phyloP scores from a whole-genome alignment of 2,888 invertebrate species.

The Polia nebulosa region DNA sequence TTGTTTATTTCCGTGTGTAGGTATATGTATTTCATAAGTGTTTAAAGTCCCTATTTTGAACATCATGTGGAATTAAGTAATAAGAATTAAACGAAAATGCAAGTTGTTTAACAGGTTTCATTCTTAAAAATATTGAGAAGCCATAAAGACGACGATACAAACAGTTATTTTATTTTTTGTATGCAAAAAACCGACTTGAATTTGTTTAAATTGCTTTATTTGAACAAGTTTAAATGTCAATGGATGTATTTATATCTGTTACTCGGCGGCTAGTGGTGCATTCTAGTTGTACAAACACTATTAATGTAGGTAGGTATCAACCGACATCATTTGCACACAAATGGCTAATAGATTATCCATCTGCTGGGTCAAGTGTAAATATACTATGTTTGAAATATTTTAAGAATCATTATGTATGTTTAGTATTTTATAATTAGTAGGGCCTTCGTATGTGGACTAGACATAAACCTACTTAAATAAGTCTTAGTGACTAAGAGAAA shows the following conservation, averaged over 20 bases:
- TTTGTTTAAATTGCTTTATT: slow-evolving; percentile 37
- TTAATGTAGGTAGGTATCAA: slow-evolving; percentile 9
- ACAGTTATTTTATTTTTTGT: slow-evolving; percentile 1
- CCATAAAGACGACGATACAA: not conserved
- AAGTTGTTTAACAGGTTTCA: slow-evolving; percentile 36
- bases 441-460: not conserved
- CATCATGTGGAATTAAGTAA: slow-evolving; percentile 21
- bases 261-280: slow-evolving; percentile 13
- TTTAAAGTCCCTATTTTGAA: slow-evolving; percentile 1
- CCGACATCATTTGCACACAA: slow-evolving; percentile 24
- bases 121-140: slow-evolving; percentile 6
- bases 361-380: slow-evolving; percentile 53
- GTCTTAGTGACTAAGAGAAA: not conserved
- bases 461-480: not conserved
- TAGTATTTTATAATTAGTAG: slow-evolving; percentile 13
- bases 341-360: slow-evolving; percentile 37
- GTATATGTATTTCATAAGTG: slow-evolving; percentile 1
- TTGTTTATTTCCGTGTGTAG: not conserved
- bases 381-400: slow-evolving; percentile 14
- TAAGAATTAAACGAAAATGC: slow-evolving; percentile 29
- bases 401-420: not conserved
- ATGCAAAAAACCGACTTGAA: slow-evolving; percentile 8
- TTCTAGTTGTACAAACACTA: slow-evolving; percentile 14
- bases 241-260: not conserved
- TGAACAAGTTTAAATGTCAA: slow-evolving; percentile 30